phyloP scores from a whole-genome alignment of 2,797 vertebrate genomes.

The Loris lydekkerianus region DNA sequence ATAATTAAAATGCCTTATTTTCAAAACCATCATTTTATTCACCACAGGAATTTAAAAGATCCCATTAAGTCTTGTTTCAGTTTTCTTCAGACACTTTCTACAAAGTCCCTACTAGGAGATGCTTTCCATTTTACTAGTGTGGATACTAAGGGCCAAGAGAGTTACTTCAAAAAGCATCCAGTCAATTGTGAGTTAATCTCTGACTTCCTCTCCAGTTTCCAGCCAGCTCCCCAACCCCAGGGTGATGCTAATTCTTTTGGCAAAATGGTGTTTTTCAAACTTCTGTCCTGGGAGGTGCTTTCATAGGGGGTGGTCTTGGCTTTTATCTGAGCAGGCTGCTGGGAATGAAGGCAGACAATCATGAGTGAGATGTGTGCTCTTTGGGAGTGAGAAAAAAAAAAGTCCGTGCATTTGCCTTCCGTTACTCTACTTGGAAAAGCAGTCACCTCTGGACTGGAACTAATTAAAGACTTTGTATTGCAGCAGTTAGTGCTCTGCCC shows the following conservation, averaged over 20 bases:
- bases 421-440: constrained; percentile 61
- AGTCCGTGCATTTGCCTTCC: constrained; percentile 58
- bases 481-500: not conserved
- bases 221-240: constrained; percentile 50
- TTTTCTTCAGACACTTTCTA: constrained; percentile 45
- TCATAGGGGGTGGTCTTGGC: constrained; percentile 75
- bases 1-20: constrained; percentile 51
- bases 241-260: constrained; percentile 70
- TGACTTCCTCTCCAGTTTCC: constrained; percentile 53
- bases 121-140: not conserved
- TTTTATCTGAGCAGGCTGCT: constrained; percentile 60
- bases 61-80: not conserved
- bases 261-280: constrained; percentile 69
- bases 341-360: constrained; percentile 51
- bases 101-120: constrained; percentile 23
- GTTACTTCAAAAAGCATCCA: constrained; percentile 36
- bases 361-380: constrained; percentile 57
- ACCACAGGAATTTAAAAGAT: constrained; percentile 14
- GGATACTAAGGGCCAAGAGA: constrained; percentile 44
- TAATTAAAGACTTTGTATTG: constrained; percentile 67
- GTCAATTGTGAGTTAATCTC: constrained; percentile 70
- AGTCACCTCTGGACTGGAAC: constrained; percentile 66
- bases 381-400: constrained; percentile 50
- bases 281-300: constrained; percentile 54
- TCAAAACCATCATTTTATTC: constrained; percentile 44